Percentiles rank a stretch among this genome's conserved stretches.
Evolutionary conservation across 2,797 vertebrate genomes (phyloP).

Genomic region (Poecilia wingei): DNA sequence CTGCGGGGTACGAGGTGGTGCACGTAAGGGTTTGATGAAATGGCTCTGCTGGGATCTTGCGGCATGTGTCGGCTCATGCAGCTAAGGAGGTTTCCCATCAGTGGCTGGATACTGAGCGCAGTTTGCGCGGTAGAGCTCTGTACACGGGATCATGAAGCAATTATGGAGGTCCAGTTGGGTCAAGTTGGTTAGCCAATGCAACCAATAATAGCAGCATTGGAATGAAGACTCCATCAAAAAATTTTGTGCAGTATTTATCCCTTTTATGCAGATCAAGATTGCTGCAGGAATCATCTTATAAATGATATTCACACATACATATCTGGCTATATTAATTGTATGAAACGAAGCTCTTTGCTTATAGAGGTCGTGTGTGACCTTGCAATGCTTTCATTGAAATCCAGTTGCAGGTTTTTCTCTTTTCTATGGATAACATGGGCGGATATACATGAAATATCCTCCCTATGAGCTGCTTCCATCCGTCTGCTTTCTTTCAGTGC

Average conservation of each 20-base stretch:
- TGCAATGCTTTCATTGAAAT: constrained; percentile 47
- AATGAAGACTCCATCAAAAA: not conserved
- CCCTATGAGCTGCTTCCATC: not conserved
- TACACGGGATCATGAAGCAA: not conserved
- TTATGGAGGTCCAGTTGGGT: not conserved
- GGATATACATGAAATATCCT: not conserved
- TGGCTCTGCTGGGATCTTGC: constrained; percentile 50
- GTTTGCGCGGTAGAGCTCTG: constrained; percentile 17
- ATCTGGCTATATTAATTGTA: not conserved
- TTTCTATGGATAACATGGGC: not conserved
- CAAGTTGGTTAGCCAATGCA: not conserved
- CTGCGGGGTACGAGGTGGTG: not conserved
- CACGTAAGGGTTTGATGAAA: not conserved
- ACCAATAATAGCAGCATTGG: not conserved
- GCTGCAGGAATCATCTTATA: not conserved
- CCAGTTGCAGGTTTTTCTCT: constrained; percentile 16
- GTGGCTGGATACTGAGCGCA: constrained; percentile 6
- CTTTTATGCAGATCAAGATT: not conserved
- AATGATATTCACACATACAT: not conserved
- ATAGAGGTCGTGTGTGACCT: constrained; percentile 50
- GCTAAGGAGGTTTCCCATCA: constrained; percentile 20
- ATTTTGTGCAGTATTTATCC: not conserved
- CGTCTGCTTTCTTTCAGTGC: not conserved
- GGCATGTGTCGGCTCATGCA: constrained; percentile 47
- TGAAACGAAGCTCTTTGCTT: constrained; percentile 7